These are phyloP conservation scores for Theocolax elegans DNA, from an alignment of 1,140 invertebrate genomes.

Conservation along the genomic window DNA sequence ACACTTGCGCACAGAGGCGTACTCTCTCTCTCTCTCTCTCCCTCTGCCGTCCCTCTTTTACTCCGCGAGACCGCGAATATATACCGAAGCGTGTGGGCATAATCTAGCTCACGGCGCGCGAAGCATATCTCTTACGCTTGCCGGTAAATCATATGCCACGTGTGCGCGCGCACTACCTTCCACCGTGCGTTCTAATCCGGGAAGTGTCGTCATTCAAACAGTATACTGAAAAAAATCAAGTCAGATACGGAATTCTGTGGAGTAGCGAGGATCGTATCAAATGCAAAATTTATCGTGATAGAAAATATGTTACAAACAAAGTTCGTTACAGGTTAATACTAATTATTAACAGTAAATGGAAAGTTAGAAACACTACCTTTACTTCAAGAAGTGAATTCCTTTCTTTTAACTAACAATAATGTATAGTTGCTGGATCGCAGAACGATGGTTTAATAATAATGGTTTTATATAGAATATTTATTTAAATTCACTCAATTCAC, in stretches of 20 bases:
- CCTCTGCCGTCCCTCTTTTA: conserved; percentile 31
- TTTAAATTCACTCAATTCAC: too few species aligned
- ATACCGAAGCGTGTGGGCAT: neutral
- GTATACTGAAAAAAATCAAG: too few species aligned
- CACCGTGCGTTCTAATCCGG: conserved; percentile 7
- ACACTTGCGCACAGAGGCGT: neutral
- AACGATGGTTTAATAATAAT: too few species aligned
- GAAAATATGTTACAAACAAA: neutral
- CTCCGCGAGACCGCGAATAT: neutral
- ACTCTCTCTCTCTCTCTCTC: conserved; percentile 38
- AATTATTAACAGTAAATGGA: neutral
- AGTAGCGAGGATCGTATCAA: too few species aligned
- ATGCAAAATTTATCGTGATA: too few species aligned
- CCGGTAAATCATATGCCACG: conserved; percentile 47
- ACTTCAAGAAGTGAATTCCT: too few species aligned
- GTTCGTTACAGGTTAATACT: neutral
- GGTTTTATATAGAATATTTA: too few species aligned
- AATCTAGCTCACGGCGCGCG: neutral
- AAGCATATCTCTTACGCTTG: neutral
- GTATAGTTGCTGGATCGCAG: too few species aligned
- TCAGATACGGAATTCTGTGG: too few species aligned
- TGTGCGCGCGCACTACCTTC: too few species aligned
- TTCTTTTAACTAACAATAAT: too few species aligned
- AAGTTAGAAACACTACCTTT: too few species aligned
- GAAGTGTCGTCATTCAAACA: conserved; percentile 24